A percentile compares a stretch with the other conserved stretches of the same genome.
Conservation (phyloP, 92 coral and sea anemone species). For the Blastomussa wellsi region DNA sequence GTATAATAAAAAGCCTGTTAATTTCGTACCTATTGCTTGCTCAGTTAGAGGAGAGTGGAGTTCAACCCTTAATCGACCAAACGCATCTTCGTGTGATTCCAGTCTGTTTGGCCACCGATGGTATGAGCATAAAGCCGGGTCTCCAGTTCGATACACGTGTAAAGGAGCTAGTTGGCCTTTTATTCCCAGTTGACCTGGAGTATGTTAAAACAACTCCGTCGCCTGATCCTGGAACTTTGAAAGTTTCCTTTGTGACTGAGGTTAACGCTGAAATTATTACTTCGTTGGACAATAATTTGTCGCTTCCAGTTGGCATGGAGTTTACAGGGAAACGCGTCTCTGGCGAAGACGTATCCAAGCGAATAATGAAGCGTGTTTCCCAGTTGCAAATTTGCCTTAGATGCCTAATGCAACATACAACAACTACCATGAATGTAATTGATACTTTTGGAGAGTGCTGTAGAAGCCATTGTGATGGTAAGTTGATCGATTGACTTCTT, state of each 20-base stretch:
- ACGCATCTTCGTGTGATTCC: constrained; percentile 32
- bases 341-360: constrained; percentile 19
- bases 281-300: constrained; percentile 20
- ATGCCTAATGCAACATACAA: constrained; percentile 20
- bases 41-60: constrained; percentile 36
- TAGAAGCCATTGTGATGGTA: constrained; percentile 29
- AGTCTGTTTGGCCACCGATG: constrained; percentile 39
- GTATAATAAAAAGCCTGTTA: constrained; percentile 24
- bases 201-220: constrained; percentile 34
- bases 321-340: constrained; percentile 9
- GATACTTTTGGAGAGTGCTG: constrained; percentile 36
- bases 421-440: constrained; percentile 31
- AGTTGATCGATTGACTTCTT: not conserved
- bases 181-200: constrained; percentile 36
- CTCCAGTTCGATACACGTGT: constrained; percentile 43
- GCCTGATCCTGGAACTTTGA: constrained; percentile 30
- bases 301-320: constrained; percentile 45
- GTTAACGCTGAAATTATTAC: constrained; percentile 22
- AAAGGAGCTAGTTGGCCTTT: constrained; percentile 25
- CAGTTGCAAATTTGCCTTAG: constrained; percentile 41
- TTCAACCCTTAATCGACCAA: constrained; percentile 20
- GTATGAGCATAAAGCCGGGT: constrained; percentile 40
- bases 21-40: constrained; percentile 21
- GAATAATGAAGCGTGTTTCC: constrained; percentile 12
- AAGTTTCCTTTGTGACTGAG: constrained; percentile 28